Percentiles rank a stretch among this genome's conserved stretches.
Evolutionary conservation across 2,888 invertebrate species (phyloP).

Genomic region (Salticus scenicus): DNA sequence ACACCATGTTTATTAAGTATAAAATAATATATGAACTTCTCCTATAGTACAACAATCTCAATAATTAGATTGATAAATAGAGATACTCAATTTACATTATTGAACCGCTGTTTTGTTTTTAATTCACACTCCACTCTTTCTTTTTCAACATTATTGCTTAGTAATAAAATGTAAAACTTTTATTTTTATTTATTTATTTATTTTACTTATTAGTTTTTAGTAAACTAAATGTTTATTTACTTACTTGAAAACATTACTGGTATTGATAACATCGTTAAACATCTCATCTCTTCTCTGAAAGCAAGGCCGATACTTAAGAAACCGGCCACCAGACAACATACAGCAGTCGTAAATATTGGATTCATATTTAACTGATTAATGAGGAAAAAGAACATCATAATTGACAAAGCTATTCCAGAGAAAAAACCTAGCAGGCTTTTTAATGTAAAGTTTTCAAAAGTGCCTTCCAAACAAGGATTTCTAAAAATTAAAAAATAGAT

Average conservation of each 20-base stretch:
- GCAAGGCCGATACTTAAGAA: slow-evolving; percentile 82
- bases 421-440: slow-evolving; percentile 82
- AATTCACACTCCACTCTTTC: no score
- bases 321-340: slow-evolving; percentile 81
- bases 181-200: no score
- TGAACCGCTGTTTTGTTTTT: no score
- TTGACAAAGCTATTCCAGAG: slow-evolving; percentile 81
- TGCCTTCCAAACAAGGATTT: slow-evolving; percentile 75
- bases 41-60: no score
- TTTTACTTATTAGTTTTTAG: no score
- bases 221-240: no score
- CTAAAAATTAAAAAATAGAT: slow-evolving; percentile 19
- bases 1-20: no score
- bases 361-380: slow-evolving; percentile 82
- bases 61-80: no score
- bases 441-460: slow-evolving; percentile 80
- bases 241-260: slow-evolving; percentile 66
- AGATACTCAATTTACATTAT: no score
- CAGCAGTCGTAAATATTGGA: slow-evolving; percentile 80
- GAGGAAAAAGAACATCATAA: slow-evolving; percentile 82
- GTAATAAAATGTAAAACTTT: no score
- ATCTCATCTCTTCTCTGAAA: slow-evolving; percentile 81
- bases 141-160: no score
- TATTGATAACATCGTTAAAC: slow-evolving; percentile 36
- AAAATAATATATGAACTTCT: no score